Evolutionary conservation across 2,113 vertebrate genomes (phyloP).

Genomic region (Monarcha castaneiventris): DNA sequence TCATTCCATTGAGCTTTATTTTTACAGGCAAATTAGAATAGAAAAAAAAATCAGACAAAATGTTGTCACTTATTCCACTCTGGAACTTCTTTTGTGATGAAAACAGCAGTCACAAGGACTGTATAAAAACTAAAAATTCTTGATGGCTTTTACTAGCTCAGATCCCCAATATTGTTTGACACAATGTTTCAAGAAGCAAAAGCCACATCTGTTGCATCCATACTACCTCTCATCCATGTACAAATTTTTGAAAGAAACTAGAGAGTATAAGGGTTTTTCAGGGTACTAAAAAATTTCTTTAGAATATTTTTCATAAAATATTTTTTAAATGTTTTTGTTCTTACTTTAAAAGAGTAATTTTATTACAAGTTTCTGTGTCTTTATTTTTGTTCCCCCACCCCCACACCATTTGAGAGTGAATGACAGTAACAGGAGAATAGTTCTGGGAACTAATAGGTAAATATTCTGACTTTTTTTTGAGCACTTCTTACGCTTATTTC

Average conservation of each 20-base stretch:
- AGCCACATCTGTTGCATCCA: background rate
- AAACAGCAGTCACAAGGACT: background rate
- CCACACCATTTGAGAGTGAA: background rate
- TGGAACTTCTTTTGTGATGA: background rate
- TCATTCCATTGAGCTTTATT: background rate
- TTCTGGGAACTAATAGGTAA: background rate
- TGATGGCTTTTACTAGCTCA: background rate
- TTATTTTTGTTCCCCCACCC: background rate
- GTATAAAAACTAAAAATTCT: background rate
- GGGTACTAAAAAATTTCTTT: background rate
- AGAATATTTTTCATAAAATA: background rate
- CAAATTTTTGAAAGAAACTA: background rate
- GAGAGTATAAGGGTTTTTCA: background rate
- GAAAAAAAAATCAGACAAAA: background rate
- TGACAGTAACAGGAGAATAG: background rate
- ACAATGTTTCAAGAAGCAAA: background rate
- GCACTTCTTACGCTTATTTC: background rate
- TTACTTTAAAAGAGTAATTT: background rate
- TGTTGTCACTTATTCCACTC: background rate
- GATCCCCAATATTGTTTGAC: background rate
- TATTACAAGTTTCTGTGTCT: background rate
- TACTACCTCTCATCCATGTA: slow-evolving; percentile 10
- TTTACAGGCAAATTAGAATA: background rate
- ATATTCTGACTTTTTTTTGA: background rate
- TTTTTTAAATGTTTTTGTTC: background rate